Percentiles rank a stretch among this genome's conserved stretches.
Evolutionary conservation across 2,113 vertebrate species (phyloP).

Genomic region (Salvelinus sp.): DNA sequence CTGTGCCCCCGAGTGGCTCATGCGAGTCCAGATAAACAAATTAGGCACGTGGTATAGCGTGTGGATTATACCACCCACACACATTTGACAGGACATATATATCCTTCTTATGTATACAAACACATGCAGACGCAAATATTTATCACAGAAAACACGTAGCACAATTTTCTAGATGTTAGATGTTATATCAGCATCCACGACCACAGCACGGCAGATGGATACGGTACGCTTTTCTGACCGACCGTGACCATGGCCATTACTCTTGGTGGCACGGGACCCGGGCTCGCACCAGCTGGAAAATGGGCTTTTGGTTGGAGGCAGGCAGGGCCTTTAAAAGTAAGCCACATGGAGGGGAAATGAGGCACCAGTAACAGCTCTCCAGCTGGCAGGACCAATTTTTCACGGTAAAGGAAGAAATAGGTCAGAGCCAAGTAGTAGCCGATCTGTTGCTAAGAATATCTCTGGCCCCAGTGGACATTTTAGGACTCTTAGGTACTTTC

Average conservation of each 20-base stretch:
- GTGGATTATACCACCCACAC: no score
- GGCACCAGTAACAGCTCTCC: conserved; percentile 2
- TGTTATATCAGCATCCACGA: not conserved
- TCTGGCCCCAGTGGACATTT: not conserved
- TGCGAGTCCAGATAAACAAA: no score
- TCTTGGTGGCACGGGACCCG: not conserved
- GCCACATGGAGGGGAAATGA: not conserved
- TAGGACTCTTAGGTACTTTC: not conserved
- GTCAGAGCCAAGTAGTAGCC: conserved; percentile 12
- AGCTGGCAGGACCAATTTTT: conserved; percentile 11
- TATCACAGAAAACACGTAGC: no score
- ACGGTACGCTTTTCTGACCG: not conserved
- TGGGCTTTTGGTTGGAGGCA: conserved; percentile 6
- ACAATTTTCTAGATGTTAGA: no score
- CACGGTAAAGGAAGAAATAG: conserved; percentile 18
- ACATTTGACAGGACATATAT: no score
- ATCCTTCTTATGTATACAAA: no score
- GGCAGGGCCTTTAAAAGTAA: not conserved
- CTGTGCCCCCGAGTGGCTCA: no score
- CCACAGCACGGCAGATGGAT: not conserved
- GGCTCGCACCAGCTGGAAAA: not conserved
- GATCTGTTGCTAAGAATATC: conserved; percentile 4
- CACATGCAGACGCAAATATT: no score
- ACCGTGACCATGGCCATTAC: conserved; percentile 13
- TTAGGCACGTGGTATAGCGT: no score